These are phyloP conservation scores for Apistogramma diplotaenia DNA, from an alignment of 2,113 vertebrate species.

Conservation along the genomic window DNA sequence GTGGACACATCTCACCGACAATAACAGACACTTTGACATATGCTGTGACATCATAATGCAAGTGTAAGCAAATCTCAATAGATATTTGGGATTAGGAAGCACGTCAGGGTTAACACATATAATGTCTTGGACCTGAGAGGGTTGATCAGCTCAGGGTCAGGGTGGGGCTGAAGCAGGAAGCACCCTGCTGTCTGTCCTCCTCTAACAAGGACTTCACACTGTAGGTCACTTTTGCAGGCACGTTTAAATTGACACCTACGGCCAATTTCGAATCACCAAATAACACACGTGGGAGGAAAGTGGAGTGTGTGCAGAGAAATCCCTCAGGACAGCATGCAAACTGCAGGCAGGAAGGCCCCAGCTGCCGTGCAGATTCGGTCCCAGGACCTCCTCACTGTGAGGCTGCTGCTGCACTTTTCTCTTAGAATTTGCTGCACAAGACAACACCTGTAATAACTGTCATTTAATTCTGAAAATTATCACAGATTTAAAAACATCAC, in stretches of 20 bases:
- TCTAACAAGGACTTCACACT: no score
- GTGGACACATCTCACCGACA: background rate
- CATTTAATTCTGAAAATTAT: no score
- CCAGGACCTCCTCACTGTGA: no score
- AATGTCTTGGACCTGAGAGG: no score
- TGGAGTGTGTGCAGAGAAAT: background rate
- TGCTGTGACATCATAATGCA: background rate
- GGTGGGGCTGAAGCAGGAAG: background rate
- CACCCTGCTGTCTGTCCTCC: no score
- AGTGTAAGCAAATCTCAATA: background rate
- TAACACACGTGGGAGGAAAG: background rate
- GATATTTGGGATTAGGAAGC: background rate
- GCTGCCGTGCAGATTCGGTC: no score
- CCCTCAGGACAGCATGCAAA: background rate
- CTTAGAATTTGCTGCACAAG: no score
- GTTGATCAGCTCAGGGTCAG: background rate
- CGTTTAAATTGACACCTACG: background rate
- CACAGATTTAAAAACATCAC: no score
- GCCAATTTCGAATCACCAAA: accelerated
- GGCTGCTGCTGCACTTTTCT: no score
- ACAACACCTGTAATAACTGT: background rate
- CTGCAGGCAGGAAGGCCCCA: no score
- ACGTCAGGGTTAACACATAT: no score
- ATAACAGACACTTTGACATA: background rate
- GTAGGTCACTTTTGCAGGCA: no score